These are phyloP conservation scores for Glyphotaelius pellucidus DNA, from an alignment of 2,888 invertebrate species.

Conservation along the genomic window DNA sequence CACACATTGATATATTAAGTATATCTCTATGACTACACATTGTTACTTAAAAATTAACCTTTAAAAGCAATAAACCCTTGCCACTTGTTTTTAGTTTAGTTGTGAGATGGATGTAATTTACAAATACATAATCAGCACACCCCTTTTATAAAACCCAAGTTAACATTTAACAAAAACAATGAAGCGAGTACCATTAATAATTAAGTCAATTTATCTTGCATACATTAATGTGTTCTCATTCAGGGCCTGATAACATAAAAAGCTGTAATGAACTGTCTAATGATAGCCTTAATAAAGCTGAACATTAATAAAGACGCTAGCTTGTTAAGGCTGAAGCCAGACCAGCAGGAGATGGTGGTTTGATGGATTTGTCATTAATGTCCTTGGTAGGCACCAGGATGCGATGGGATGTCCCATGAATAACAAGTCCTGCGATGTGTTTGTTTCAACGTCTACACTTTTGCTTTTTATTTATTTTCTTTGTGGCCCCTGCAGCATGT, in stretches of 20 bases:
- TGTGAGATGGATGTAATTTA: too few species aligned
- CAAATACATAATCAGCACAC: too few species aligned
- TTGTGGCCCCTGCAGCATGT: constrained; percentile 15
- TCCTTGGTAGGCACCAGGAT: constrained; percentile 29
- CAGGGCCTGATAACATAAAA: not conserved
- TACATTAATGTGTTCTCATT: not conserved
- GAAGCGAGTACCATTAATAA: not conserved
- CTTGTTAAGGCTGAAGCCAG: not conserved
- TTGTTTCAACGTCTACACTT: constrained; percentile 34
- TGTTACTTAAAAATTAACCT: too few species aligned
- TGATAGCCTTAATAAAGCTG: constrained; percentile 22
- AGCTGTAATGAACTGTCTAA: not conserved
- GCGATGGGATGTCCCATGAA: constrained; percentile 6
- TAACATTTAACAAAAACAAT: not conserved
- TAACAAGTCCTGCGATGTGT: constrained; percentile 22
- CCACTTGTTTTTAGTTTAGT: too few species aligned
- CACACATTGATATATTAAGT: too few species aligned
- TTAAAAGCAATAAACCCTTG: too few species aligned
- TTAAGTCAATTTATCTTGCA: not conserved
- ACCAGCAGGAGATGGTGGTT: not conserved
- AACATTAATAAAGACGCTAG: constrained; percentile 12
- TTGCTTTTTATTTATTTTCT: constrained; percentile 44
- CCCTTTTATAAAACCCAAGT: not conserved
- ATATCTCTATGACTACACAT: too few species aligned
- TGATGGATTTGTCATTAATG: constrained; percentile 23